Conservation (phyloP, 2,888 invertebrate species). For the Cephalotes varians region DNA sequence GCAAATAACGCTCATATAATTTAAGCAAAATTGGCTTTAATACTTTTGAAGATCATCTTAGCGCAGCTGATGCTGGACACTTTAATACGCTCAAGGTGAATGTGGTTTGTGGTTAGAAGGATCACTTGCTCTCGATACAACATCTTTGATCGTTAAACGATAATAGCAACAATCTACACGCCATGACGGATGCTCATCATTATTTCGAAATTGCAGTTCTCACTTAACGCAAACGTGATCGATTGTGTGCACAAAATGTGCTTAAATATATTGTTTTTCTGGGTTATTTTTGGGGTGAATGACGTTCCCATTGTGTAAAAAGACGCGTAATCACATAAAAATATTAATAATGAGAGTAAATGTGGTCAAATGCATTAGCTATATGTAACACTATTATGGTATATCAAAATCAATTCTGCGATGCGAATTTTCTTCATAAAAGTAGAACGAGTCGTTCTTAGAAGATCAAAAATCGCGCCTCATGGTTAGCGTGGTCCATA, state of each 20-base stretch:
- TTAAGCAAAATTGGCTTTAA: conserved; percentile 13
- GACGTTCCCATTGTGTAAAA: conserved; percentile 30
- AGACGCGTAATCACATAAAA: conserved; percentile 2
- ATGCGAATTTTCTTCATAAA: conserved; percentile 7
- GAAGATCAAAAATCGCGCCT: conserved; percentile 25
- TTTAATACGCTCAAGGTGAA: conserved; percentile 43
- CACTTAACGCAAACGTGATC: conserved; percentile 39
- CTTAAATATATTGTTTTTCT: neutral
- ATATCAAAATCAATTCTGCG: neutral
- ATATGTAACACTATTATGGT: conserved; percentile 30
- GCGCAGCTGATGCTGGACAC: conserved; percentile 38
- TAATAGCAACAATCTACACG: conserved; percentile 51
- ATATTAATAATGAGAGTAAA: conserved; percentile 20
- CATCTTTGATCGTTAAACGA: conserved; percentile 43
- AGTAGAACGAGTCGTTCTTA: conserved; percentile 11
- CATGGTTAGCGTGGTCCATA: conserved; percentile 1
- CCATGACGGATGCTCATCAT: conserved; percentile 48
- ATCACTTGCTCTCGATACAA: conserved; percentile 54
- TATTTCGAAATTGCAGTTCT: conserved; percentile 51
- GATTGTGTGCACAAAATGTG: conserved; percentile 33
- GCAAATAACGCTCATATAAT: conserved; percentile 12
- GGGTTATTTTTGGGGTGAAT: neutral
- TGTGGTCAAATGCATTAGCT: conserved; percentile 13
- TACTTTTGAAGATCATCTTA: neutral
- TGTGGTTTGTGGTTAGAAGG: conserved; percentile 58